Evolutionary conservation across 2,113 vertebrate genomes (phyloP).

Genomic region (Alethe diademata): DNA sequence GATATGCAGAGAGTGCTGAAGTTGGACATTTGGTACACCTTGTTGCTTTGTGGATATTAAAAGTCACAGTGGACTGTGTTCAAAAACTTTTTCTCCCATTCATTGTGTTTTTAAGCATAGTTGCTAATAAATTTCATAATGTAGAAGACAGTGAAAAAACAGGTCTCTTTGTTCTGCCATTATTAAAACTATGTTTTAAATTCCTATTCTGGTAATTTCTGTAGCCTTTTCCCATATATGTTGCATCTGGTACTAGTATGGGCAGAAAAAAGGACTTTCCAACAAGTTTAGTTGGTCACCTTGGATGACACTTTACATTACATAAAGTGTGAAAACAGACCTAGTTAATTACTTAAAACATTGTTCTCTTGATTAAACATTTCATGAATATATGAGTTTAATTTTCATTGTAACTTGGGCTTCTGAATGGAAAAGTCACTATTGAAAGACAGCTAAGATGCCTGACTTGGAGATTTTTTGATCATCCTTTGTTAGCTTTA

Average conservation of each 20-base stretch:
- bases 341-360: not conserved
- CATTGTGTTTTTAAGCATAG: not conserved
- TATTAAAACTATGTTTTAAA: not conserved
- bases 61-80: not conserved
- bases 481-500: conserved; percentile 11
- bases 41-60: not conserved
- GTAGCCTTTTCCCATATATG: not conserved
- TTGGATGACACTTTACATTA: not conserved
- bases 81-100: not conserved
- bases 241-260: not conserved
- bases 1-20: not conserved
- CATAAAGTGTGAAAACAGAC: not conserved
- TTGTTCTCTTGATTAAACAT: not conserved
- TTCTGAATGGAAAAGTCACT: not conserved
- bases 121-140: not conserved
- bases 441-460: not conserved
- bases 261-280: not conserved
- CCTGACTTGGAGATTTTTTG: not conserved
- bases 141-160: not conserved
- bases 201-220: not conserved
- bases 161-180: not conserved
- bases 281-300: not conserved
- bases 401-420: not conserved
- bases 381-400: not conserved
- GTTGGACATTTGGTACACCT: not conserved